Base-by-base conservation (phyloP, 1,140 invertebrate species). In the Microplitis demolitor region DNA sequence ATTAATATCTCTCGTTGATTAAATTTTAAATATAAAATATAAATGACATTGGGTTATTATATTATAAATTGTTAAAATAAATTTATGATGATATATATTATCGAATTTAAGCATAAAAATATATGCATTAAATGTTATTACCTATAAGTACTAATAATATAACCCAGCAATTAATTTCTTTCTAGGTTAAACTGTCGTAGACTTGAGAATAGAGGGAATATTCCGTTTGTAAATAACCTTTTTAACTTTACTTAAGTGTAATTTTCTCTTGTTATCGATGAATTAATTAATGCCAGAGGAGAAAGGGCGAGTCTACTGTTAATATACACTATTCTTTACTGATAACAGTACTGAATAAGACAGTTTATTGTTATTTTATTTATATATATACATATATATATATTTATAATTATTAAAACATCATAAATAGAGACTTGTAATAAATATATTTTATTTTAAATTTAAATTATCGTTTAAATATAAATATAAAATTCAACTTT, bases 261-360 rank as follows among this genome's bases (percentile, higher is more conserved):
- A 58, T 34, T 69, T 39, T 58, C 56, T 69, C 35, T 14, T 45
- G 39, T 60, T 69, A 69, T 69, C 67, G 53, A 54, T 58, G 67
- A 69, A 69, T 69, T 69, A 69, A 69, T 69, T 69, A 69, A 60
- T 69, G 54, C 53, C 67, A 45, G 50, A 35, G 37, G 31, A 67
- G 50, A 58, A 35, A 16, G 54, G 53, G 39, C 14, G 50, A 69
- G 67, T 58, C n/a, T 69, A 45, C 56, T 69, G 56, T 58, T 37
- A 64, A 64, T 64, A 64, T 24, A 14, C 37, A 64, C 37, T 24
- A 64, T 64, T 45, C 5, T 64, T n/a, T 39, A n/a, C 58, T 64
- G 62, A 64, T 64, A 64, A 37, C 4, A 64, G 13, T 64, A 45
- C 39, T 24, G n/a, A 64, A 64, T 64, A 64, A 64, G 6, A n/a